Percentiles rank a stretch among this genome's conserved stretches.
Conservation (phyloP, 2,888 invertebrate genomes). For the Papilio protenor region DNA sequence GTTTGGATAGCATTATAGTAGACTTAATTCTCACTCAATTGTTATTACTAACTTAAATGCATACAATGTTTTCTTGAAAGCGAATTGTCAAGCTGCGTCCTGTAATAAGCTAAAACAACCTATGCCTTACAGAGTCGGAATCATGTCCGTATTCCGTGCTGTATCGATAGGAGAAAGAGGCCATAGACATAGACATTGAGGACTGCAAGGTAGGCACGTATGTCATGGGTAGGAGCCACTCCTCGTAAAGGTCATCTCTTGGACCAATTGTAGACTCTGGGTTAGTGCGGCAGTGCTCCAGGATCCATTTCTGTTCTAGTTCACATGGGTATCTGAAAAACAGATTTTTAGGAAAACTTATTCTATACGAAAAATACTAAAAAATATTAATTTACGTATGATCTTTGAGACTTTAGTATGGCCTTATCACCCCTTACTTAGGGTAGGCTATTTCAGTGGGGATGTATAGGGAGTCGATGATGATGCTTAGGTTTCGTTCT, state of each 20-base stretch:
- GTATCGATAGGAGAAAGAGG: conserved; percentile 24
- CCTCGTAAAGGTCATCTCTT: conserved; percentile 79
- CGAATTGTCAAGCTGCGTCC: not conserved
- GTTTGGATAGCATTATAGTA: not conserved
- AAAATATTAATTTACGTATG: too few species aligned
- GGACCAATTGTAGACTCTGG: conserved; percentile 84
- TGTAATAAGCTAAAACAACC: not conserved
- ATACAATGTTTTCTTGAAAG: not conserved
- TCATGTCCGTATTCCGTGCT: conserved; percentile 17
- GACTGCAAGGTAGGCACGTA: conserved; percentile 36
- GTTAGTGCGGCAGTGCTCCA: conserved; percentile 85
- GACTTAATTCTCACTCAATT: not conserved
- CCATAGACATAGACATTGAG: conserved; percentile 29
- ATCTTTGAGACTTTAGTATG: too few species aligned
- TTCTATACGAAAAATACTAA: not conserved
- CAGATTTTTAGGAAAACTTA: not conserved
- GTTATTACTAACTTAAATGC: not conserved
- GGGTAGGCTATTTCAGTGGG: too few species aligned
- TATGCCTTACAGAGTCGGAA: conserved; percentile 7
- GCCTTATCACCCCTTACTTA: too few species aligned
- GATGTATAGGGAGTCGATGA: too few species aligned
- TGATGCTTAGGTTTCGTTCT: not conserved
- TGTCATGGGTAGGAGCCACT: conserved; percentile 66
- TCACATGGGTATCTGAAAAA: conserved; percentile 74
- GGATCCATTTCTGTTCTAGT: conserved; percentile 86